Base-by-base conservation (phyloP, 2,113 vertebrate genomes). In the Bucco capensis region DNA sequence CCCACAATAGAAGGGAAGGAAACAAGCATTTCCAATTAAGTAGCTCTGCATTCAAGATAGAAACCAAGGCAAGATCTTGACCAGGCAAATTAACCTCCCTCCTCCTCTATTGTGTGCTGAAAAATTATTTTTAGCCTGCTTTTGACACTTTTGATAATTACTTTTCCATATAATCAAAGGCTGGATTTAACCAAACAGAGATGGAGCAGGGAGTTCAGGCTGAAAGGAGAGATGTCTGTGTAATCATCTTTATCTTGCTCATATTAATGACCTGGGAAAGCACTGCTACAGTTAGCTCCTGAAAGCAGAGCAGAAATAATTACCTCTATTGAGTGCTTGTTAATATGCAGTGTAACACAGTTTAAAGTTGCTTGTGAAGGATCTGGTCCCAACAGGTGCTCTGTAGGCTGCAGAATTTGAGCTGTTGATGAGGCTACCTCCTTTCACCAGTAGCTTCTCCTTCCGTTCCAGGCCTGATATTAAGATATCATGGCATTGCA, bases 111-210 rank as follows among this genome's bases (percentile, higher is more conserved):
- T 74, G 38, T 86, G 65, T 54, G 61, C 69, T 56, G 51, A 77
- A 47, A 83, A 86, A 60, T 71, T 87, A 85, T 95, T 92, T 95
- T 91, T 88, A 93, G 79, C 40, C 12, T 60, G 46, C 60, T 35
- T 67, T 24, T 83, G 88, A 64, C 76, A 69, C 49, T 2, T 87
- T 25, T 80, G 56, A 76, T 95, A 91, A 94, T 92, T 83, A 85
- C 44, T 89, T 76, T 76, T 88, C 51, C 27, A 19, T 51, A 47
- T 83, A 88, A 79, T 87, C 79, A 77, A 92, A 94, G 71, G 35
- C 47, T 62, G 33, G 76, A 58, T 92, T 89, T 85, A 91, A 85
- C 7, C 14, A 89, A 94, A 65, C 24, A 53, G 77, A 79, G 47
- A 80, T 83, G 90, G 80, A 83, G 77, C 0, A 0, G 51, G 46